Evolutionary conservation across 2,797 vertebrate genomes (phyloP), one percentile per base, ranked within the genome.

Genomic region (Rhabdophis nuchalis): DNA sequence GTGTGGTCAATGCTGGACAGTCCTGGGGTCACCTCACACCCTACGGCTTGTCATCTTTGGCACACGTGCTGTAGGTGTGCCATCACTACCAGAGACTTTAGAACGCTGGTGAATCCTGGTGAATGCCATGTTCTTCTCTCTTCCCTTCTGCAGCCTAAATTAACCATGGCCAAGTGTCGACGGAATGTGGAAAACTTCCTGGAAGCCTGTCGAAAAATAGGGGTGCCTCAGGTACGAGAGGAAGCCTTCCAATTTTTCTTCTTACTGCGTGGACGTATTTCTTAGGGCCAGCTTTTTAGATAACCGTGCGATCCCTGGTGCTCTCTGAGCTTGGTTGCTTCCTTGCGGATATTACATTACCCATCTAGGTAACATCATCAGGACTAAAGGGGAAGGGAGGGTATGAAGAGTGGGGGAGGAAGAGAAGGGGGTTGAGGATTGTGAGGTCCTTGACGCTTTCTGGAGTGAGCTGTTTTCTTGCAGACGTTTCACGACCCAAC

Each of bases 111-210:
- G n/a, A n/a, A n/a, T 46, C 8, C 72, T 77, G 72, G 9, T 41
- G n/a, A 32, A 10, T 29, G 12, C 61, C 56, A 14, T 57, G 0
- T 61, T 2, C 50, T n/a, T 68, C 82, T 53, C 94, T 92, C 88
- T 94, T 94, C 93, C 41, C 54, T 89, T 95, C 94, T 96, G 82
- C 97, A 99, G 99, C 99, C 99, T 95, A 99, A 99, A 96, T 98
- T 99, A 96, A 99, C 99, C 29, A 99, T 99, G 98, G 99, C 99
- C 90, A 99, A 99, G 95, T 99, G 99, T 97, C 98, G 99, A 91
- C 97, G 99, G 90, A 99, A 99, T 0, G 99, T 99, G 91, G 99
- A 99, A 97, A 99, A 99, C 97, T 99, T 99, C 97, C 96, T 99
- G 95, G 99, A 99, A 97, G 99, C 99, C 88, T 99, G 99, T 97